Evolutionary conservation across 2,113 vertebrate genomes (phyloP), one percentile per base, ranked within the genome.

Genomic region (Paradisaea rubra): DNA sequence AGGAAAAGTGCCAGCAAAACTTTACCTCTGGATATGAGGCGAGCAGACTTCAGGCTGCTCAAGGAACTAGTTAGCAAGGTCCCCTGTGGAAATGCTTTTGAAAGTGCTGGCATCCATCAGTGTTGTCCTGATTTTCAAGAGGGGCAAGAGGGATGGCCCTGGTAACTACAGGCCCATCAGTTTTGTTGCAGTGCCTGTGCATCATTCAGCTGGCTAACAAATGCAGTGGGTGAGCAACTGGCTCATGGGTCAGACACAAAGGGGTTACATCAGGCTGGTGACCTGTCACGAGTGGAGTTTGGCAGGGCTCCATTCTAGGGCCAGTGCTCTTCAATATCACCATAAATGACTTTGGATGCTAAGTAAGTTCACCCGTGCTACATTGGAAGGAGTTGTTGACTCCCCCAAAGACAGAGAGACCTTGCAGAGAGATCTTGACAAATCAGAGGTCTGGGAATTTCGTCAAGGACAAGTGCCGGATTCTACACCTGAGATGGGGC

Each of bases 151-250:
- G 33, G 8, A 44, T 81, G 44, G 33, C 60, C 33, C 33, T 45
- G 33, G 11, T 44, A 65, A 65, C 31, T 44, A 37, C 44, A 52
- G 37, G 35, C 10, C 37, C 9, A 2, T 52, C 44, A 35, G 25
- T 70, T 71, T 80, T 15, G 9, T 31, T 81, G 44, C 18, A 0
- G 0, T 57, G 33, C 44, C 68, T 59, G 33, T 0, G 0, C 33
- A 14, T 45, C 37, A n/a, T 66, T 66, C 33, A 66, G 33, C 23
- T 45, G 60, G 33, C 45, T 66, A 44, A 81, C 7, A 57, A 11
- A 14, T 30, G 23, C 37, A 24, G 2, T 17, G 15, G 7, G 19
- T n/a, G 28, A 45, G 33, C 52, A 66, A 15, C 23, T 45, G 60
- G 37, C 33, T 53, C 45, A 7, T 20, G 33, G 44, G 6, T 88